Conservation (phyloP, 2,113 vertebrate genomes). For the Lontra canadensis region DNA sequence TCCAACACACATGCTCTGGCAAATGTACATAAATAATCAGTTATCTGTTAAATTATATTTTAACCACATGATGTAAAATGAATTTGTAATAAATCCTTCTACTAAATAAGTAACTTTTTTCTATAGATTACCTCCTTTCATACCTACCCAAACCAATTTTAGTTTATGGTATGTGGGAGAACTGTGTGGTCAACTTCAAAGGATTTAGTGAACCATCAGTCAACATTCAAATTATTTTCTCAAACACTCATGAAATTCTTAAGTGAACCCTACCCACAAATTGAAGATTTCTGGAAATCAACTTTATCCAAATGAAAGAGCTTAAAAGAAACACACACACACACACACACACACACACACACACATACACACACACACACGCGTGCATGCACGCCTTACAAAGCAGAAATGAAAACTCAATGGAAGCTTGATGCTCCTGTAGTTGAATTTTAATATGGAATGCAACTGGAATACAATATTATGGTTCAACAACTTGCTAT, state of each 20-base stretch:
- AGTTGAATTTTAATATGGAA: slow-evolving; percentile 25
- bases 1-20: background rate
- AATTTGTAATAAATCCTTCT: background rate
- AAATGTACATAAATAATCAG: background rate
- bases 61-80: background rate
- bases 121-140: background rate
- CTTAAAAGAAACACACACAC: background rate
- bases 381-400: background rate
- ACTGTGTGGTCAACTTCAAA: background rate
- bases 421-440: background rate
- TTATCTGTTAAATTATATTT: slow-evolving; percentile 31
- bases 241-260: slow-evolving; percentile 27
- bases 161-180: background rate
- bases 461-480: background rate
- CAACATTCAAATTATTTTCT: slow-evolving; percentile 51
- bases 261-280: background rate
- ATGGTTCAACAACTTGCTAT: background rate
- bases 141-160: background rate
- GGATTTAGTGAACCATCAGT: background rate
- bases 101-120: background rate
- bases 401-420: background rate
- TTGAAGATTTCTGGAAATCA: slow-evolving; percentile 9
- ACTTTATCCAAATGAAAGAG: background rate
- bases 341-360: background rate
- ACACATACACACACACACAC: background rate